These are phyloP conservation scores for Oreochromis spilurus DNA, from an alignment of 2,113 vertebrate species.

Conservation along the genomic window DNA sequence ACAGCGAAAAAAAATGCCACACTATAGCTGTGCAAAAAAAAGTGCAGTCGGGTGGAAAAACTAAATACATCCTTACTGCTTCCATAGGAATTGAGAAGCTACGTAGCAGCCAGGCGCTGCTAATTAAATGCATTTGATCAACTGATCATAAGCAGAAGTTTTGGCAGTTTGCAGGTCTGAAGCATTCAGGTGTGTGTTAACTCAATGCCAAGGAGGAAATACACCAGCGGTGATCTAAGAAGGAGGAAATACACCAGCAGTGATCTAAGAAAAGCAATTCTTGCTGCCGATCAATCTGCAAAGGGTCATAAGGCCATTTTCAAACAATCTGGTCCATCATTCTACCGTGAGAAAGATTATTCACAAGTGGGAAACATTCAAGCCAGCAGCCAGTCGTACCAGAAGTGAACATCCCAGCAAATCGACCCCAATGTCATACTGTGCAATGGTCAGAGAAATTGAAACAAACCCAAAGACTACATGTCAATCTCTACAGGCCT, in stretches of 20 bases:
- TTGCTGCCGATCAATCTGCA: background rate
- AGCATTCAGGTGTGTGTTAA: background rate
- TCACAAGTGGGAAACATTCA: background rate
- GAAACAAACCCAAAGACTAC: background rate
- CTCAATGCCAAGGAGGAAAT: background rate
- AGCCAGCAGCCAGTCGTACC: background rate
- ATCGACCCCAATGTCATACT: background rate
- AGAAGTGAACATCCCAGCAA: background rate
- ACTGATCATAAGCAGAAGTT: background rate
- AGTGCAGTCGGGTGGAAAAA: background rate
- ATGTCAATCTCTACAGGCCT: accelerated
- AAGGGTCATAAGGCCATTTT: background rate
- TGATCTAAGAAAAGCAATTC: background rate
- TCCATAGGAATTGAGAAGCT: background rate
- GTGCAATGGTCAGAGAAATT: background rate
- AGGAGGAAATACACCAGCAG: background rate
- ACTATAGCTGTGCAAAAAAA: background rate
- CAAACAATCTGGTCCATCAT: background rate
- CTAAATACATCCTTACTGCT: background rate
- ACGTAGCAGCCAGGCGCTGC: background rate
- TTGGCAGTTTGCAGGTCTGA: background rate
- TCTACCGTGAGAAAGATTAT: background rate
- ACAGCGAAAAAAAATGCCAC: background rate
- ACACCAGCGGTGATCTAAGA: background rate
- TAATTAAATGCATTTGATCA: background rate